Percentiles rank a stretch among this genome's conserved stretches.
Evolutionary conservation across 2,888 invertebrate species (phyloP).

Genomic region (Malachius bipustulatus): DNA sequence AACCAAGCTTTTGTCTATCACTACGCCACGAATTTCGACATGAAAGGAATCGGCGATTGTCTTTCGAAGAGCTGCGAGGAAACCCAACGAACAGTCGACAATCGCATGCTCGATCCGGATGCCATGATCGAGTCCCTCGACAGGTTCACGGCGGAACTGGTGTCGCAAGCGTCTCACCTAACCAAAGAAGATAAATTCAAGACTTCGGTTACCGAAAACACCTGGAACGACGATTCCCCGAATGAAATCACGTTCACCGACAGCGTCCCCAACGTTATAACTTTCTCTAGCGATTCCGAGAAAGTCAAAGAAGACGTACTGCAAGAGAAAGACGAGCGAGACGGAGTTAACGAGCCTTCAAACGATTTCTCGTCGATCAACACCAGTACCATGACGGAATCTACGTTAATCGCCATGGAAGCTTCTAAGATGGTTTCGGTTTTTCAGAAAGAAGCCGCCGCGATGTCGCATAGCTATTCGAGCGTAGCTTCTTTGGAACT

Average conservation of each 20-base stretch:
- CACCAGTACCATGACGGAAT: slow-evolving; percentile 53
- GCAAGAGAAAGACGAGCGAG: slow-evolving; percentile 22
- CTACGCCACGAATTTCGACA: too few relatives aligned
- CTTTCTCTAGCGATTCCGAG: slow-evolving; percentile 48
- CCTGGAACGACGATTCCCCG: slow-evolving; percentile 72
- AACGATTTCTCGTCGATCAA: slow-evolving; percentile 40
- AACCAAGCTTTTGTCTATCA: too few relatives aligned
- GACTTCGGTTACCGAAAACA: slow-evolving; percentile 43
- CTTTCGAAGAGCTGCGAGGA: slow-evolving; percentile 25
- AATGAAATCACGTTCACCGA: slow-evolving; percentile 72
- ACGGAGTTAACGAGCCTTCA: slow-evolving; percentile 22
- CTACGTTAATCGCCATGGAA: slow-evolving; percentile 61
- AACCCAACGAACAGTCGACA: slow-evolving; percentile 25
- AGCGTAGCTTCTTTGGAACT: slow-evolving; percentile 54
- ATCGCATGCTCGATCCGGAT: slow-evolving; percentile 46
- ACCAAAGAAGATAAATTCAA: slow-evolving; percentile 34
- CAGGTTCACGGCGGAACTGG: slow-evolving; percentile 50
- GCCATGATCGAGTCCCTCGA: slow-evolving; percentile 57
- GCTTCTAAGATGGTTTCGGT: slow-evolving; percentile 56
- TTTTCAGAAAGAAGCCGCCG: slow-evolving; percentile 39
- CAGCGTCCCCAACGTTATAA: slow-evolving; percentile 58
- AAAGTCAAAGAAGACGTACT: slow-evolving; percentile 21
- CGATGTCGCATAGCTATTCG: slow-evolving; percentile 48
- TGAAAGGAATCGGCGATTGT: too few relatives aligned
- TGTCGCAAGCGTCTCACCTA: slow-evolving; percentile 51